Evolutionary conservation across 2,113 vertebrate genomes (phyloP).

Genomic region (Glaucidium brasilianum): DNA sequence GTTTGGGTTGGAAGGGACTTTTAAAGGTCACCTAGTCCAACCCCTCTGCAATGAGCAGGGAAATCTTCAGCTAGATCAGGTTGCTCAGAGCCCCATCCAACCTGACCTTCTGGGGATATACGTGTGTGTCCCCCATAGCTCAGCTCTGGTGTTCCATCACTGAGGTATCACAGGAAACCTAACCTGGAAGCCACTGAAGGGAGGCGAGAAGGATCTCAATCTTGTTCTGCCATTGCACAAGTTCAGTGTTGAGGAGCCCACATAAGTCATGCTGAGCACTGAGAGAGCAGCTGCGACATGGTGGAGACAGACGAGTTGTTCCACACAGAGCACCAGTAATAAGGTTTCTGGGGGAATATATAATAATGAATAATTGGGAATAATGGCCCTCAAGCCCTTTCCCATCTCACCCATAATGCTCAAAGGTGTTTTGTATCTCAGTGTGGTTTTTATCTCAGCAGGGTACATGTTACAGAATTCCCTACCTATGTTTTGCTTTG

Average conservation of each 20-base stretch:
- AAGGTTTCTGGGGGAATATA: background rate
- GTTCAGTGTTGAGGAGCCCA: background rate
- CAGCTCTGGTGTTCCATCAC: background rate
- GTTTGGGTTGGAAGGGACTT: too few relatives aligned
- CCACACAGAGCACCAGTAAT: background rate
- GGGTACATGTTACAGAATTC: background rate
- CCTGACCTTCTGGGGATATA: too few relatives aligned
- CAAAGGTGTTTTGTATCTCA: background rate
- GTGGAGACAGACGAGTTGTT: accelerated
- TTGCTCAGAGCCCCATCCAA: too few relatives aligned
- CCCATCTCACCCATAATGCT: background rate
- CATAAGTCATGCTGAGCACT: background rate
- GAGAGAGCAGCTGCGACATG: background rate
- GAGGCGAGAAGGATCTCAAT: background rate
- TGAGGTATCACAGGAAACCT: background rate
- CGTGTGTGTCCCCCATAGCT: background rate
- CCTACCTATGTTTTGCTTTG: background rate
- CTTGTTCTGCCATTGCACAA: background rate
- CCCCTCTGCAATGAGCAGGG: too few relatives aligned
- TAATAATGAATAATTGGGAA: too few relatives aligned
- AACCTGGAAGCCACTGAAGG: background rate
- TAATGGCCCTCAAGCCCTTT: background rate
- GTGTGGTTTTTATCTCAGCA: background rate
- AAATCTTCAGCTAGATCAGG: too few relatives aligned
- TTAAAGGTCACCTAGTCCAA: too few relatives aligned